Percentiles rank a stretch among this genome's conserved stretches.
phyloP scores from a whole-genome alignment of 2,888 invertebrate species.

The Lasius fuliginosus region DNA sequence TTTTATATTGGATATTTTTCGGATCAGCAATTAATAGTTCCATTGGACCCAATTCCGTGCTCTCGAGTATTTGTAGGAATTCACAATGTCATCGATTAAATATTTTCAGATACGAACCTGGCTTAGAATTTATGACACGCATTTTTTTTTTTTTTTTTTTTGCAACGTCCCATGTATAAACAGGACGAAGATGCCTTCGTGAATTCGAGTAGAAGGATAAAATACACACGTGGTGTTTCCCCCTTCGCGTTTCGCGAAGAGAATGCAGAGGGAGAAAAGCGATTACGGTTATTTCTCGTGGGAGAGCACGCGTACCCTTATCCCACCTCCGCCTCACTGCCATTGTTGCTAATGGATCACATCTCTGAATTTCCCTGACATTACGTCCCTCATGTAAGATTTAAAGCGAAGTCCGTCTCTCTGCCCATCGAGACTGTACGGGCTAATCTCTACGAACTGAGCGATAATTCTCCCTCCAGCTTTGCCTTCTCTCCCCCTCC shows the following conservation, averaged over 20 bases:
- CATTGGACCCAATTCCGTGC: not conserved
- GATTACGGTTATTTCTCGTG: conserved; percentile 83
- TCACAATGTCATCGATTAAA: not conserved
- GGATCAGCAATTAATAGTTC: not conserved
- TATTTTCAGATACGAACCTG: not conserved
- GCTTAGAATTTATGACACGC: conserved; percentile 19
- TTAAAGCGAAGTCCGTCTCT: conserved; percentile 74
- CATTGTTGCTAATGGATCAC: conserved; percentile 82
- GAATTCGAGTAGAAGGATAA: conserved; percentile 4
- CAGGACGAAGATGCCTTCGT: conserved; percentile 5
- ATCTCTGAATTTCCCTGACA: conserved; percentile 82
- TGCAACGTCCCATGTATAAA: conserved; percentile 14
- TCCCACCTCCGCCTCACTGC: conserved; percentile 61
- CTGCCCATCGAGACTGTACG: conserved; percentile 61
- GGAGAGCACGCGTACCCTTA: conserved; percentile 72
- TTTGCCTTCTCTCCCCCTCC: conserved; percentile 25
- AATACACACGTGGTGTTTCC: not conserved
- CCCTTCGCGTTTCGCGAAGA: conserved; percentile 34
- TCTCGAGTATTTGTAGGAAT: not conserved
- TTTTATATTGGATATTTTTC: not conserved
- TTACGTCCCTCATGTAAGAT: conserved; percentile 81
- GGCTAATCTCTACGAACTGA: conserved; percentile 74
- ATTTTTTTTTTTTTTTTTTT: conserved; percentile 18
- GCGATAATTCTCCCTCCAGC: conserved; percentile 60
- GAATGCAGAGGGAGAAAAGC: conserved; percentile 75